Base-by-base conservation (phyloP, 2,888 invertebrate genomes). In the Chymomyza procnemis region DNA sequence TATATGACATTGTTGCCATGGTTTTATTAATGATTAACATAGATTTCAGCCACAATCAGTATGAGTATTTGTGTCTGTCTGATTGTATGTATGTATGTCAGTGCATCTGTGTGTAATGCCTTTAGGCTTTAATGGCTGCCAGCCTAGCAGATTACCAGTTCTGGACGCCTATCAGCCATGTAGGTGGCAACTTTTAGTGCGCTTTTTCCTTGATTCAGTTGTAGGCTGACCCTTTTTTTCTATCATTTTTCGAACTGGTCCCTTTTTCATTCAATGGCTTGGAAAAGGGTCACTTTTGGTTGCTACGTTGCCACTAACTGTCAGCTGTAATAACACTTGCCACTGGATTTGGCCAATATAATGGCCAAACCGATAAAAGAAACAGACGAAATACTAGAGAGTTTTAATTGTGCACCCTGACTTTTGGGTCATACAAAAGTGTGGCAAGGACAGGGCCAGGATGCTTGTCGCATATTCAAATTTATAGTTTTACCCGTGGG, bases 321-420 rank as follows among this genome's bases (percentile, higher is more conserved):
- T 48, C 60, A 59, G 30, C 58, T 63, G 46, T 41, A 68, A 71
- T 79, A 62, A 69, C 67, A 66, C 69, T 64, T 64, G 52, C 69
- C 60, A 57, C 41, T 70, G 67, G 66, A 67, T 74, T 74, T 74
- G 58, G 58, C 58, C 58, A 58, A 64, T 64, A 52, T 14, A 16
- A 50, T 3, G 50, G 19, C 50, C 16, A 50, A 62, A 69, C 56
- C 72, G 67, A 61, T 72, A 63, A 62, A 64, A 61, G 61, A 34
- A n/a, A 16, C 66, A 22, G 19, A 52, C 34, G 21, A 60, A 55
- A 71, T 77, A 66, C 66, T 80, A 76, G 73, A 74, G 77, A 69
- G 78, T 78, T 83, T 85, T 85, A 83, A 85, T 83, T 83, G 85
- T 71, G 77, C 75, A 70, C 74, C 78, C 80, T 85, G 79, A 85